Percentiles rank a stretch among this genome's conserved stretches.
Conservation (phyloP, 1,140 invertebrate species). For the Hormaphis cornu region DNA sequence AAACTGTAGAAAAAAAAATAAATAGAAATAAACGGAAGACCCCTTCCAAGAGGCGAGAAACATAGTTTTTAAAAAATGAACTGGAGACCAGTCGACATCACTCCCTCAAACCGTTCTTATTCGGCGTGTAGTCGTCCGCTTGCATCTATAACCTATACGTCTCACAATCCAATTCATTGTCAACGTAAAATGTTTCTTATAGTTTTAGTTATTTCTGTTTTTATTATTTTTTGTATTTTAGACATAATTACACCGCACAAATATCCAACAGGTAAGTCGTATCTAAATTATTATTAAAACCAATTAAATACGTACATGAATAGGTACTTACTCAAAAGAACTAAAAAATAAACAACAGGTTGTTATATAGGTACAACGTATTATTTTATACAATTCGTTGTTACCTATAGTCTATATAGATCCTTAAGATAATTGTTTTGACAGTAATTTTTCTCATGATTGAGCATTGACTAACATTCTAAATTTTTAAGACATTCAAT, state of each 20-base stretch:
- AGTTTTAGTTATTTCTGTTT: not conserved
- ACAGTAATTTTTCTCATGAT: no score
- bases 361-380: no score
- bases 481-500: no score
- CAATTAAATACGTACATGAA: not conserved
- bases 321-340: no score
- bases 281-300: not conserved
- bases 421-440: no score
- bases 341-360: no score
- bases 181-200: not conserved
- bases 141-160: not conserved
- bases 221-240: conserved; percentile 9
- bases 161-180: not conserved
- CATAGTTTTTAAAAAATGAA: conserved; percentile 16
- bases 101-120: conserved; percentile 19
- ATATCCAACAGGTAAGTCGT: conserved; percentile 30
- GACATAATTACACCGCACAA: conserved; percentile 26
- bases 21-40: conserved; percentile 30
- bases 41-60: conserved; percentile 30
- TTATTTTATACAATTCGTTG: no score
- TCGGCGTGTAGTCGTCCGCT: conserved; percentile 7
- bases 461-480: no score
- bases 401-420: no score
- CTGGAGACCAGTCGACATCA: conserved; percentile 24
- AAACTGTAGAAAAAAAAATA: conserved; percentile 19